phyloP scores from a whole-genome alignment of 2,888 invertebrate genomes.

The Pterobdella sp. region DNA sequence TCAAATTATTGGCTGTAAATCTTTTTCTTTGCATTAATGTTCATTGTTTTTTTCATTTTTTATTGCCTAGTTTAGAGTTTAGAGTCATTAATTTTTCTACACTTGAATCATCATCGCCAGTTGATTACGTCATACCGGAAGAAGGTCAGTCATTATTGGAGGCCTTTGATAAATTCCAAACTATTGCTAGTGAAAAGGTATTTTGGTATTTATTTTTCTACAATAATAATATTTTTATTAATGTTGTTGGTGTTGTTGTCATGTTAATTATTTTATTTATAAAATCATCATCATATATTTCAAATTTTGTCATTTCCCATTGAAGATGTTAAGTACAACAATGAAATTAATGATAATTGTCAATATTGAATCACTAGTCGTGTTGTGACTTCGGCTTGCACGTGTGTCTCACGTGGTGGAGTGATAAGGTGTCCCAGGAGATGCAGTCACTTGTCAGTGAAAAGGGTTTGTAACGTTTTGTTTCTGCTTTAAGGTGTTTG shows the following conservation, averaged over 20 bases:
- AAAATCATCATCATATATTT: too few species aligned
- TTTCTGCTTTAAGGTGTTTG: not conserved
- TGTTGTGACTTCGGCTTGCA: conserved; percentile 95
- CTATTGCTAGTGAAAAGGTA: conserved; percentile 77
- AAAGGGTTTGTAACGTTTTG: conserved; percentile 54
- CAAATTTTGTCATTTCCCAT: too few species aligned
- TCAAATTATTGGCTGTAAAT: too few species aligned
- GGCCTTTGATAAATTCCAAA: conserved; percentile 80
- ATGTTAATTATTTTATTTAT: too few species aligned
- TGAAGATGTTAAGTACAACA: too few species aligned
- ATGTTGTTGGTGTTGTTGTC: not conserved
- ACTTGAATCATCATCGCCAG: conserved; percentile 57
- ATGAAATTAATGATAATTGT: too few species aligned
- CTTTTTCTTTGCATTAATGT: too few species aligned
- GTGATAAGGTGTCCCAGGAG: conserved; percentile 61
- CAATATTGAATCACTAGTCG: too few species aligned
- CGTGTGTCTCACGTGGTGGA: conserved; percentile 84
- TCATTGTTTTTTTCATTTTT: too few species aligned
- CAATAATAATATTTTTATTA: not conserved
- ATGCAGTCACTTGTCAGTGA: conserved; percentile 73
- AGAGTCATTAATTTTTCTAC: too few species aligned
- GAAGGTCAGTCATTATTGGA: conserved; percentile 72
- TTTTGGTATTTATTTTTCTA: too few species aligned
- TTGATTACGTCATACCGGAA: conserved; percentile 77
- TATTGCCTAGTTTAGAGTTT: too few species aligned